Conservation (phyloP, 2,888 invertebrate genomes). For the Sussaba pulchella region DNA sequence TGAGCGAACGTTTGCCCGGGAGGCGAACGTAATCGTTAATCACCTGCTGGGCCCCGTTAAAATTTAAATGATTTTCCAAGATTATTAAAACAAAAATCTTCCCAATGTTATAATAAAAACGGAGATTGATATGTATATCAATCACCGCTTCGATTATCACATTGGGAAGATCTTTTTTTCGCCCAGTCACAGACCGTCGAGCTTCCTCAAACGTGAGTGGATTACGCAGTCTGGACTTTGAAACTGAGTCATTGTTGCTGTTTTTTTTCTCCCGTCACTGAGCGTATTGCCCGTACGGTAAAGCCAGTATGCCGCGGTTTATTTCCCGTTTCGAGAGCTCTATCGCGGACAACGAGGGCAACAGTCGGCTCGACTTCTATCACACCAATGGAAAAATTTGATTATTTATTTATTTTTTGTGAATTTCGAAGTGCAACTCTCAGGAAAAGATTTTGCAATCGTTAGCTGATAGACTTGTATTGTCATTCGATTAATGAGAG, state of each 20-base stretch:
- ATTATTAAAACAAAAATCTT: neutral
- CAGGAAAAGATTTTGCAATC: neutral
- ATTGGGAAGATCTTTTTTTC: too few relatives aligned
- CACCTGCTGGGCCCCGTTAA: neutral
- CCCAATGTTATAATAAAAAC: too few relatives aligned
- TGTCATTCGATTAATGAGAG: neutral
- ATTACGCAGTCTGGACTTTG: constrained; percentile 42
- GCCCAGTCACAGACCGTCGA: neutral
- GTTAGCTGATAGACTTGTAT: neutral
- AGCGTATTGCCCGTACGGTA: neutral
- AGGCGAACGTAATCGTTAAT: neutral
- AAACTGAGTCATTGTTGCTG: neutral
- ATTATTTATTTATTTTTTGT: neutral
- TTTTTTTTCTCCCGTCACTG: neutral
- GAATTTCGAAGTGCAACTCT: constrained; percentile 1
- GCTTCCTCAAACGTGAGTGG: constrained; percentile 21
- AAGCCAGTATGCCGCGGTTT: constrained; percentile 8
- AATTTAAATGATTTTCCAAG: neutral
- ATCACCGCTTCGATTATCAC: too few relatives aligned
- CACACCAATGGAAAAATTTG: neutral
- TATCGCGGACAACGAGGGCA: neutral
- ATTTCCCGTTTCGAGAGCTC: neutral
- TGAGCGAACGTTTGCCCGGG: neutral
- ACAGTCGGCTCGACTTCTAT: neutral
- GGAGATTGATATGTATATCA: neutral